These are phyloP conservation scores for Potorous gilbertii DNA, from an alignment of 2,797 vertebrate species.

Conservation along the genomic window DNA sequence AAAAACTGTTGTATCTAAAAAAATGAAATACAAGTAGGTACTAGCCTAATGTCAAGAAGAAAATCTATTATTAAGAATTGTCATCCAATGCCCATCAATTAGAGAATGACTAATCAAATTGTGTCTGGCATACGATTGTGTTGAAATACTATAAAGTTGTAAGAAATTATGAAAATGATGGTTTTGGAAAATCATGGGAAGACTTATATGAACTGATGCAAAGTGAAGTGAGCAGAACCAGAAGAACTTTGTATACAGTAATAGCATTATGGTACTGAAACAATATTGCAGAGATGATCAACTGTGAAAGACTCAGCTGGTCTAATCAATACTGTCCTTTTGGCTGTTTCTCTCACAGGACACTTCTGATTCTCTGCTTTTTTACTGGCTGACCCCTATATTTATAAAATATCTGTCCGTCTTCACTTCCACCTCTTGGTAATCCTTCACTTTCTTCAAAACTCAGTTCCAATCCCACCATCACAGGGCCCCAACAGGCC, in stretches of 20 bases:
- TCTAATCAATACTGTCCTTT: background rate
- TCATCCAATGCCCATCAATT: background rate
- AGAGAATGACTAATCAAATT: background rate
- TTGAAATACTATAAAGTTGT: background rate
- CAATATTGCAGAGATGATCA: background rate
- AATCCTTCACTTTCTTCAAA: background rate
- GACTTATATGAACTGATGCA: background rate
- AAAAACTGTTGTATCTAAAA: background rate
- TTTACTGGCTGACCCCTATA: background rate
- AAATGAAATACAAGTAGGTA: background rate
- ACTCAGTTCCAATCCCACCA: background rate
- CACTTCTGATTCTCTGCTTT: background rate
- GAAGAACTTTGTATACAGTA: background rate
- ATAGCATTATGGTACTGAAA: background rate
- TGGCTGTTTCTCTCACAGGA: background rate
- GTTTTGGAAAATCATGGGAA: background rate
- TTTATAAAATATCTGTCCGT: background rate
- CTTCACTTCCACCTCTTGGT: background rate
- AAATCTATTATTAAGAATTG: constrained; percentile 19
- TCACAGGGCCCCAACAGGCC: background rate
- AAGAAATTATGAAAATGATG: background rate
- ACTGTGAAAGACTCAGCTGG: background rate
- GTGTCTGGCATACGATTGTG: background rate
- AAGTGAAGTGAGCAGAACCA: background rate
- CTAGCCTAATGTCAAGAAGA: constrained; percentile 16